Evolutionary conservation across 2,797 vertebrate genomes (phyloP), one percentile per base, ranked within the genome.

Genomic region (Lagodon rhomboides): DNA sequence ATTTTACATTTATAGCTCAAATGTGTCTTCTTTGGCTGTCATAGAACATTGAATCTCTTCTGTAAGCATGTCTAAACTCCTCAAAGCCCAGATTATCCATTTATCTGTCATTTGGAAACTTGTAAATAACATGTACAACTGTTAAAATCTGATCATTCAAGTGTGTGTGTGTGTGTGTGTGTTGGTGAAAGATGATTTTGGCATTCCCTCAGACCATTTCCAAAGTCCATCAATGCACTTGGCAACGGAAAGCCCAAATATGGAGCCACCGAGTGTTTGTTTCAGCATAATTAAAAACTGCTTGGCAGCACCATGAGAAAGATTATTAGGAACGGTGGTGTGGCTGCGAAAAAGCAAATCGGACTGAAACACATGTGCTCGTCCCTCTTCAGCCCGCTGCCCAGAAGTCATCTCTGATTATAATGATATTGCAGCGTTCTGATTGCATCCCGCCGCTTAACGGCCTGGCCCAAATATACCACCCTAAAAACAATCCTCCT

Each of bases 231-330:
- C 83, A 58, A 61, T 89, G 77, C 70, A 73, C 79, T 87, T 91
- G 84, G 89, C 84, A 90, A 79, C 77, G 44, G 44, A 75, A 60
- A 68, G 50, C 71, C 73, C 56, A 83, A 89, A 91, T 91, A 85
- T 90, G 84, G 82, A 79, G 72, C 67, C 53, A 58, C 72, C 49
- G 75, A 89, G 87, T 89, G 83, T 90, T 91, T 92, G 73, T 85
- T 78, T 88, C 84, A 87, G 87, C 78, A 82, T 91, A 92, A 90
- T 93, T 91, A 92, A 92, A 92, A 90, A 86, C 82, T 82, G 77
- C 68, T 89, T 85, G 87, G 86, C 89, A 86, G 83, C 72, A 41
- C 60, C 62, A 81, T 23, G 75, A 87, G 79, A 79, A 58, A 81
- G 80, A 85, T 89, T 90, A 93, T 94, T 89, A 87, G 83, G 68